Evolutionary conservation across 2,888 invertebrate species (phyloP).

Genomic region (Apantesis nais): DNA sequence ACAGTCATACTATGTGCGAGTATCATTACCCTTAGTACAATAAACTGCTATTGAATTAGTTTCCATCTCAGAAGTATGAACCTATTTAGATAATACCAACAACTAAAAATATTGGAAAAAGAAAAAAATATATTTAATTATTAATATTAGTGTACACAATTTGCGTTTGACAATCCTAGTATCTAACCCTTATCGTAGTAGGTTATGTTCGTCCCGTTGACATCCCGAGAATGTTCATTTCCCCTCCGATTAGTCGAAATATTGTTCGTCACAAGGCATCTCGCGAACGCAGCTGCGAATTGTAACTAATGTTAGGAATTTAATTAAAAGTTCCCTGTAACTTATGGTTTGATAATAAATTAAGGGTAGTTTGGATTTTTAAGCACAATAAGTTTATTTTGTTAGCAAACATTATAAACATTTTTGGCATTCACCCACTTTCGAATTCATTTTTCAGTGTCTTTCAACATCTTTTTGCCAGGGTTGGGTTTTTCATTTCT

Average conservation of each 20-base stretch:
- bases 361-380: slow-evolving; percentile 18
- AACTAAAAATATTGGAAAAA: too few species aligned
- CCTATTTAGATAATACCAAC: too few species aligned
- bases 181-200: slow-evolving; percentile 13
- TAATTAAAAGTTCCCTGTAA: slow-evolving; percentile 57
- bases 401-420: neutral
- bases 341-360: slow-evolving; percentile 42
- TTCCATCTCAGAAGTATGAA: neutral
- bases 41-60: neutral
- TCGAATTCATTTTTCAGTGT: neutral
- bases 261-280: slow-evolving; percentile 18
- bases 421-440: neutral
- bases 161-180: slow-evolving; percentile 11
- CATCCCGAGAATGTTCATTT: slow-evolving; percentile 12
- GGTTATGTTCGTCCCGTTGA: slow-evolving; percentile 21
- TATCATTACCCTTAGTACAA: neutral
- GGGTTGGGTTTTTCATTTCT: neutral
- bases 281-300: slow-evolving; percentile 54
- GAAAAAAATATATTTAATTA: too few species aligned
- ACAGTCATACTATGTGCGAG: neutral
- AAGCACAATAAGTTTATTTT: slow-evolving; percentile 16
- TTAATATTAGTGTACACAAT: neutral
- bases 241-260: slow-evolving; percentile 18
- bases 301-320: slow-evolving; percentile 53
- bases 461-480: too few species aligned